phyloP scores from a whole-genome alignment of 2,888 invertebrate genomes.

The Vanessa cardui region DNA sequence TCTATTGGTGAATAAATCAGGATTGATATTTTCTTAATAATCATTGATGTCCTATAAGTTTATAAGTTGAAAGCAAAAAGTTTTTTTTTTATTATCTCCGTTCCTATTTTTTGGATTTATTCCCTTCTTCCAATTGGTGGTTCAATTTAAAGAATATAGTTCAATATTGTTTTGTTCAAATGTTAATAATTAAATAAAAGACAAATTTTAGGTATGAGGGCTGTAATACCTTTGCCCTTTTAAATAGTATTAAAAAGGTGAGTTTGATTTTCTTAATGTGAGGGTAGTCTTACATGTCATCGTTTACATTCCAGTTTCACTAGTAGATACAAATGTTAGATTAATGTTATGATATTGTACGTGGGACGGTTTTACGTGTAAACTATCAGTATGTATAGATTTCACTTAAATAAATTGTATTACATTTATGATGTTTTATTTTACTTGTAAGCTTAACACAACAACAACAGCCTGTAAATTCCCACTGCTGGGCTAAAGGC shows the following conservation, averaged over 20 bases:
- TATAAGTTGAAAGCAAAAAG: too few relatives aligned
- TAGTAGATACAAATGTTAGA: conserved; percentile 33
- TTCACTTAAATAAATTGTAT: conserved; percentile 73
- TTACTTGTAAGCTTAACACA: conserved; percentile 12
- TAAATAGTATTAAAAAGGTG: background rate
- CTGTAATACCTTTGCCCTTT: background rate
- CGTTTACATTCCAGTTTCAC: conserved; percentile 48
- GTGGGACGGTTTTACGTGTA: conserved; percentile 26
- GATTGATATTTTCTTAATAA: too few relatives aligned
- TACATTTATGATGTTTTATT: conserved; percentile 51
- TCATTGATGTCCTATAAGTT: too few relatives aligned
- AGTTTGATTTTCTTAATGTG: conserved; percentile 11
- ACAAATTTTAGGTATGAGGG: background rate
- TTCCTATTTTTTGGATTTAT: too few relatives aligned
- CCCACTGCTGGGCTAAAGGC: too few relatives aligned
- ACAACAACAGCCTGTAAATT: too few relatives aligned
- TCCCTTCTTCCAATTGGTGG: too few relatives aligned
- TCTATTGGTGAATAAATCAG: too few relatives aligned
- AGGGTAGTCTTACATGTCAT: conserved; percentile 30
- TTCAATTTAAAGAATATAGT: too few relatives aligned
- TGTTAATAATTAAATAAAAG: too few relatives aligned
- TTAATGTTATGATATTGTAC: conserved; percentile 16
- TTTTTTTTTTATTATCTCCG: too few relatives aligned
- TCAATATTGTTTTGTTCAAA: too few relatives aligned
- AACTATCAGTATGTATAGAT: conserved; percentile 61